A percentile compares a stretch with the other conserved stretches of the same genome.
Evolutionary conservation across 2,888 invertebrate genomes (phyloP).

Genomic region (Drosophila atroscutellata): DNA sequence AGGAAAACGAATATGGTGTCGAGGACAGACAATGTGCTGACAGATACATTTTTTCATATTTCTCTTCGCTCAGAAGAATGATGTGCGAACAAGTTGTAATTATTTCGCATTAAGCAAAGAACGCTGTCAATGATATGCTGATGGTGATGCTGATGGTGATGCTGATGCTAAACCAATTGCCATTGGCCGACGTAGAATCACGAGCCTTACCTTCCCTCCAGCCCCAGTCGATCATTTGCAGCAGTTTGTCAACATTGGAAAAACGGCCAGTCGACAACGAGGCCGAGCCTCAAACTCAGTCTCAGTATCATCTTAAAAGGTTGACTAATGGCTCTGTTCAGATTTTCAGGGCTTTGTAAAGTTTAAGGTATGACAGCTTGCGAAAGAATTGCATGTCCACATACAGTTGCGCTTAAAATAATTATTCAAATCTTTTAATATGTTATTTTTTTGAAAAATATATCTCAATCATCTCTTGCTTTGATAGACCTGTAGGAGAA

Average conservation of each 20-base stretch:
- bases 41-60: conserved; percentile 55
- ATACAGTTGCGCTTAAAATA: background rate
- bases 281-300: background rate
- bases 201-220: background rate
- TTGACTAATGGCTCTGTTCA: conserved; percentile 34
- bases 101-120: conserved; percentile 72
- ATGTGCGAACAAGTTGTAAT: conserved; percentile 80
- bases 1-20: background rate
- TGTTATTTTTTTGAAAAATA: background rate
- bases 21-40: conserved; percentile 62
- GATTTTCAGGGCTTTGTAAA: conserved; percentile 11
- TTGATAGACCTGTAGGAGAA: background rate
- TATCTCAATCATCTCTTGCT: background rate
- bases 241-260: conserved; percentile 53
- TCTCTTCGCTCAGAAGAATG: conserved; percentile 48
- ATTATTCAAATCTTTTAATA: background rate
- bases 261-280: conserved; percentile 15
- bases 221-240: background rate
- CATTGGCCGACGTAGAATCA: conserved; percentile 17
- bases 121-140: conserved; percentile 49
- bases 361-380: conserved; percentile 16
- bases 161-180: conserved; percentile 29
- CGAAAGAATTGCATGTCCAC: conserved; percentile 14
- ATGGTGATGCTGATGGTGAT: conserved; percentile 45
- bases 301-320: background rate